Conservation (phyloP, 1,140 invertebrate genomes). For the Manduca sexta region DNA sequence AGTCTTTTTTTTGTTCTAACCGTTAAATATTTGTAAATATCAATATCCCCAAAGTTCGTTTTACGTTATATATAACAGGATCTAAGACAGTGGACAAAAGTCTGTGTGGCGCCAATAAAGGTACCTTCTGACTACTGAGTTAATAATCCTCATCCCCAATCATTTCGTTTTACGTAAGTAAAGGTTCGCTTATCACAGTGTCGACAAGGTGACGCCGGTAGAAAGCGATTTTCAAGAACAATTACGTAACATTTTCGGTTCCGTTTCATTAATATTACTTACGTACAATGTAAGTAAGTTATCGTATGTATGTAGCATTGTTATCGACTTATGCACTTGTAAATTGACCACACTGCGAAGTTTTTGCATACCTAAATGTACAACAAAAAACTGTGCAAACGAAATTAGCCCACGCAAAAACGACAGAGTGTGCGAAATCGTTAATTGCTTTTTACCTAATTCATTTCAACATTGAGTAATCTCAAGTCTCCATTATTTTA, state of each 20-base stretch:
- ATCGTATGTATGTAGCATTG: conserved; percentile 6
- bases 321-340: not conserved
- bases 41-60: no score
- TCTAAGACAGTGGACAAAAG: no score
- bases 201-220: conserved; percentile 48
- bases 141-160: not conserved
- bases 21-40: no score
- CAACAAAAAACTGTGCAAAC: no score
- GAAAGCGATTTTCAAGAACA: conserved; percentile 61
- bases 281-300: conserved; percentile 1
- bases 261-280: conserved; percentile 31
- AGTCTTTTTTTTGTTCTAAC: no score
- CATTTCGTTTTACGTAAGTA: conserved; percentile 32
- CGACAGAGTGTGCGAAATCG: conserved; percentile 10
- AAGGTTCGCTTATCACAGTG: conserved; percentile 52
- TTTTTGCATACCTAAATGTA: not conserved
- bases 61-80: no score
- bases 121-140: no score
- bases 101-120: not conserved
- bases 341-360: not conserved
- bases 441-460: conserved; percentile 30
- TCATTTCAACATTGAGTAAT: conserved; percentile 18
- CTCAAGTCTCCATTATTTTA: conserved; percentile 15
- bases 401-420: conserved; percentile 1
- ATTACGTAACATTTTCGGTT: conserved; percentile 45